Evolutionary conservation across 1,140 invertebrate genomes (phyloP).

Genomic region (Pogonomyrmex barbatus): DNA sequence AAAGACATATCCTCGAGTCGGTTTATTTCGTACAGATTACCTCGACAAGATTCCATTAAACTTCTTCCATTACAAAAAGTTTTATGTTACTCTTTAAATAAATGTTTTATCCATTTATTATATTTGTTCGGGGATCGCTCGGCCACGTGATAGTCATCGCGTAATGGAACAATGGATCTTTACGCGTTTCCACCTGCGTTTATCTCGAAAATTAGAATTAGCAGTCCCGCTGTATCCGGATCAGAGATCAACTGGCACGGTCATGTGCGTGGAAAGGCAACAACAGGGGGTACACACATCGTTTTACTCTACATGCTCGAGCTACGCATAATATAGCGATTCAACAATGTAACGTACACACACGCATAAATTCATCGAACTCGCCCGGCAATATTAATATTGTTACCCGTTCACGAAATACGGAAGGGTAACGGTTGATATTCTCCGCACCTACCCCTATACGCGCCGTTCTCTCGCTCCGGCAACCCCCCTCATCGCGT

Average conservation of each 20-base stretch:
- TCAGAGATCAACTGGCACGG: constrained; percentile 40
- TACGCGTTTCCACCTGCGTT: constrained; percentile 5
- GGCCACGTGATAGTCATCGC: constrained; percentile 10
- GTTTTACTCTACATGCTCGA: constrained; percentile 57
- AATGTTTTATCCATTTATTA: neutral
- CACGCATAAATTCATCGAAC: constrained; percentile 71
- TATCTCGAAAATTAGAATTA: constrained; percentile 52
- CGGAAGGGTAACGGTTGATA: constrained; percentile 45
- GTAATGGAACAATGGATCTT: constrained; percentile 29
- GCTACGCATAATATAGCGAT: constrained; percentile 52
- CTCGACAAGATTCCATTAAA: constrained; percentile 11
- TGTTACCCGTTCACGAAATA: constrained; percentile 74
- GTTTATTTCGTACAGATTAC: neutral
- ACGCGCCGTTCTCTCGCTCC: neutral
- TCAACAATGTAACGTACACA: constrained; percentile 59
- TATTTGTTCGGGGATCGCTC: neutral
- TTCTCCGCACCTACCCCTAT: neutral
- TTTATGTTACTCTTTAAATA: neutral
- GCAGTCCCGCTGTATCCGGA: constrained; percentile 5
- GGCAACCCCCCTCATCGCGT: constrained; percentile 19
- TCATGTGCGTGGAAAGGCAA: constrained; percentile 24
- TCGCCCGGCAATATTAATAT: constrained; percentile 76
- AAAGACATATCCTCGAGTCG: neutral
- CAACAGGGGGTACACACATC: constrained; percentile 5
- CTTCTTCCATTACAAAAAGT: neutral